Conservation (phyloP, 2,888 invertebrate species). For the Eupeodes luniger region DNA sequence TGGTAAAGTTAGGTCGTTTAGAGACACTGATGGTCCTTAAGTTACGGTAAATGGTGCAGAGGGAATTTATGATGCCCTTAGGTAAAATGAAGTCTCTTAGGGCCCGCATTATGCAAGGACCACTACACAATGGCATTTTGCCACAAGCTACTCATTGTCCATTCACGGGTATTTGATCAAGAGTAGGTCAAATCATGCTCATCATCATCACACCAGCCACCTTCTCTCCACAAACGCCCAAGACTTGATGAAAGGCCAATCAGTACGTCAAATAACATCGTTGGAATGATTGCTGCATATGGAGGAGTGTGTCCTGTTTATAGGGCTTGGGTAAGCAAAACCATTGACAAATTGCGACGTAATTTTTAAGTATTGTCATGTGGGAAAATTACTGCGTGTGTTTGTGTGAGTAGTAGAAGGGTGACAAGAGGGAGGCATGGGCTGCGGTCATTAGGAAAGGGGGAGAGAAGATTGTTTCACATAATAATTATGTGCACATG, state of each 20-base stretch:
- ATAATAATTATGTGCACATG: too few relatives aligned
- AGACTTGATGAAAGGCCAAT: conserved; percentile 27
- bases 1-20: conserved; percentile 59
- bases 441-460: too few relatives aligned
- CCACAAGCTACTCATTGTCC: conserved; percentile 35
- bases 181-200: neutral
- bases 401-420: neutral
- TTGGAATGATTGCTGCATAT: conserved; percentile 6
- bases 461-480: too few relatives aligned
- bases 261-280: neutral
- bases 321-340: neutral
- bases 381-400: neutral
- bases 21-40: conserved; percentile 19
- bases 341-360: conserved; percentile 38
- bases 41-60: neutral
- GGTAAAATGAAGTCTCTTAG: conserved; percentile 18
- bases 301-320: too few relatives aligned
- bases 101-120: conserved; percentile 22
- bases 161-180: conserved; percentile 45
- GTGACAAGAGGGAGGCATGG: too few relatives aligned
- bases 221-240: neutral
- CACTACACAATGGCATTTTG: conserved; percentile 24
- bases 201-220: neutral
- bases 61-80: neutral
- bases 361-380: conserved; percentile 14